Percentiles rank a stretch among this genome's conserved stretches.
Evolutionary conservation across 2,888 invertebrate species (phyloP).

Genomic region (Galerucella pusilla): DNA sequence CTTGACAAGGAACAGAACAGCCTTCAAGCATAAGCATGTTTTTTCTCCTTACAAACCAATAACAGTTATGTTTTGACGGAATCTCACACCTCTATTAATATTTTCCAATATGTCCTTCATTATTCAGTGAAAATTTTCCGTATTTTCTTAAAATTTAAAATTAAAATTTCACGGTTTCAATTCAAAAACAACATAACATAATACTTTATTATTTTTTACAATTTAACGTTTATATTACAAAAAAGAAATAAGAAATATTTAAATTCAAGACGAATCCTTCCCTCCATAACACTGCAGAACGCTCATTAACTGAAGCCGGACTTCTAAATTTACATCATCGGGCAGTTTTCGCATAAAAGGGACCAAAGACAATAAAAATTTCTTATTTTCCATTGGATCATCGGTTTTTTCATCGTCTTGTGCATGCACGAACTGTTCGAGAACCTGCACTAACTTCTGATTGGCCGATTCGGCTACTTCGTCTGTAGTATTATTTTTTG

Average conservation of each 20-base stretch:
- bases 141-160: no score
- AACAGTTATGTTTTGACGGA: no score
- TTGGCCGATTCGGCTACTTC: conserved; percentile 16
- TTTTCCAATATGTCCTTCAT: no score
- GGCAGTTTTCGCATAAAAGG: conserved; percentile 57
- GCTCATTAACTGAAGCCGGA: conserved; percentile 55
- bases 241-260: background rate
- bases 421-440: conserved; percentile 50
- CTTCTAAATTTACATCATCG: conserved; percentile 57
- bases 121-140: no score
- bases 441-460: conserved; percentile 38
- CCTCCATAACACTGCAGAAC: conserved; percentile 49
- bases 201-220: no score
- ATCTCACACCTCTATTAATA: no score
- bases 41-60: no score
- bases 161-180: no score
- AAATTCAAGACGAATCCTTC: conserved; percentile 19
- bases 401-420: conserved; percentile 54
- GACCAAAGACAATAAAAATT: conserved; percentile 55
- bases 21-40: no score
- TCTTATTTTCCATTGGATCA: conserved; percentile 56
- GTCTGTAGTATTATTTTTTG: conserved; percentile 27
- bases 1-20: no score
- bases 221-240: background rate
- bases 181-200: no score